Conservation (phyloP, 2,888 invertebrate species). For the Drosophila aldrichi region DNA sequence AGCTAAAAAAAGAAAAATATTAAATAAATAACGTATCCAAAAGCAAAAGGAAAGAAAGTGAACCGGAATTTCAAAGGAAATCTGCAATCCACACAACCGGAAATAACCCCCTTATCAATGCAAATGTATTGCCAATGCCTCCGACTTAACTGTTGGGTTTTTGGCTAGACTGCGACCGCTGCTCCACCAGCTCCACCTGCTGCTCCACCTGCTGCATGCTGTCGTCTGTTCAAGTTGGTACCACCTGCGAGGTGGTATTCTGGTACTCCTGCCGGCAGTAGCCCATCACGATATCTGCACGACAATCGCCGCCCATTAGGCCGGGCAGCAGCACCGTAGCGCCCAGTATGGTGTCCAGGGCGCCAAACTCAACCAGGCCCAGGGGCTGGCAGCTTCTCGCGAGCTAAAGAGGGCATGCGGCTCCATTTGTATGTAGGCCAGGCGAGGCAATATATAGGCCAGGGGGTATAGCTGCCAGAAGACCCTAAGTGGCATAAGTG, state of each 20-base stretch:
- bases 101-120: slow-evolving; percentile 38
- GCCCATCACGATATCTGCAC: slow-evolving; percentile 84
- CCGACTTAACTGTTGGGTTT: slow-evolving; percentile 56
- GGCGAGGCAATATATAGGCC: slow-evolving; percentile 92
- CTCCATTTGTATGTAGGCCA: slow-evolving; percentile 91
- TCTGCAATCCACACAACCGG: slow-evolving; percentile 13
- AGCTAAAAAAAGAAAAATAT: background rate
- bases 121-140: slow-evolving; percentile 54
- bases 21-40: background rate
- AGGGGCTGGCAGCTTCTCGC: slow-evolving; percentile 90
- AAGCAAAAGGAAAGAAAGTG: slow-evolving; percentile 2
- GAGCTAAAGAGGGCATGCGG: slow-evolving; percentile 89
- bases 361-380: slow-evolving; percentile 89
- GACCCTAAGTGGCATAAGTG: slow-evolving; percentile 87
- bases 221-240: slow-evolving; percentile 28
- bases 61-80: slow-evolving; percentile 4
- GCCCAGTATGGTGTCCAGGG: slow-evolving; percentile 84
- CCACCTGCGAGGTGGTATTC: slow-evolving; percentile 68
- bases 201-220: background rate
- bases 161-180: slow-evolving; percentile 40
- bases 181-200: background rate
- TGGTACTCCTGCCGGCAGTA: slow-evolving; percentile 83
- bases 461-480: slow-evolving; percentile 93
- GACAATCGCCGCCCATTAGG: slow-evolving; percentile 84
- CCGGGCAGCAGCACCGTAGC: slow-evolving; percentile 84